Percentiles rank a stretch among this genome's conserved stretches.
phyloP scores from a whole-genome alignment of 2,113 vertebrate genomes.

The Archocentrus centrarchus region DNA sequence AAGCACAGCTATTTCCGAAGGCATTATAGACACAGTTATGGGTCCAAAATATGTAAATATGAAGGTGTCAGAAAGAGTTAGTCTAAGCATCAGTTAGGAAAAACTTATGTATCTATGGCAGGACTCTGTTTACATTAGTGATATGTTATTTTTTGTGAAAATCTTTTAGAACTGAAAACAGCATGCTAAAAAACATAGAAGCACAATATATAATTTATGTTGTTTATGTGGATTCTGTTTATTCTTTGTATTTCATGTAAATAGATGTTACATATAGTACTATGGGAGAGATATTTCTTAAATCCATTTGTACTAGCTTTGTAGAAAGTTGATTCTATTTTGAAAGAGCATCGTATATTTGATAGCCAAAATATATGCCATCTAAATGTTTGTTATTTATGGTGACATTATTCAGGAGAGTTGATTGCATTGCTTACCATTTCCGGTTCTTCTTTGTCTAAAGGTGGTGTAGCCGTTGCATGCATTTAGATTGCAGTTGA shows the following conservation, averaged over 20 bases:
- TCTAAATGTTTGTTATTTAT: slow-evolving; percentile 76
- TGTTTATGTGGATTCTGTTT: slow-evolving; percentile 37
- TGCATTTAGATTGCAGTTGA: slow-evolving; percentile 57
- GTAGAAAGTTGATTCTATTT: slow-evolving; percentile 81
- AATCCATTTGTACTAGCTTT: slow-evolving; percentile 80
- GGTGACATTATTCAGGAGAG: slow-evolving; percentile 42
- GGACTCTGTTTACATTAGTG: slow-evolving; percentile 60
- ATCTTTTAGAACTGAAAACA: slow-evolving; percentile 37
- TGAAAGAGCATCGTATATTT: slow-evolving; percentile 79
- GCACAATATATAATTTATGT: slow-evolving; percentile 64
- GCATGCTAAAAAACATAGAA: slow-evolving; percentile 71
- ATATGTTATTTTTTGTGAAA: slow-evolving; percentile 53
- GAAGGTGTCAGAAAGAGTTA: slow-evolving; percentile 1
- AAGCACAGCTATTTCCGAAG: background rate
- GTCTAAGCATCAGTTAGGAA: slow-evolving; percentile 27
- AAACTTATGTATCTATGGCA: slow-evolving; percentile 30
- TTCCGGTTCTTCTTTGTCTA: slow-evolving; percentile 38
- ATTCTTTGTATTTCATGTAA: slow-evolving; percentile 71
- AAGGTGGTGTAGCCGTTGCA: slow-evolving; percentile 51
- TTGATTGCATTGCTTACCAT: slow-evolving; percentile 7
- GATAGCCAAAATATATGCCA: slow-evolving; percentile 66
- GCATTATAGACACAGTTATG: background rate
- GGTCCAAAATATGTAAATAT: slow-evolving; percentile 51
- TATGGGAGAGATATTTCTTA: slow-evolving; percentile 66
- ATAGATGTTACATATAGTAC: slow-evolving; percentile 69